A percentile compares a stretch with the other conserved stretches of the same genome.
Conservation (phyloP, 2,797 vertebrate species). For the Cetoscarus ocellatus region DNA sequence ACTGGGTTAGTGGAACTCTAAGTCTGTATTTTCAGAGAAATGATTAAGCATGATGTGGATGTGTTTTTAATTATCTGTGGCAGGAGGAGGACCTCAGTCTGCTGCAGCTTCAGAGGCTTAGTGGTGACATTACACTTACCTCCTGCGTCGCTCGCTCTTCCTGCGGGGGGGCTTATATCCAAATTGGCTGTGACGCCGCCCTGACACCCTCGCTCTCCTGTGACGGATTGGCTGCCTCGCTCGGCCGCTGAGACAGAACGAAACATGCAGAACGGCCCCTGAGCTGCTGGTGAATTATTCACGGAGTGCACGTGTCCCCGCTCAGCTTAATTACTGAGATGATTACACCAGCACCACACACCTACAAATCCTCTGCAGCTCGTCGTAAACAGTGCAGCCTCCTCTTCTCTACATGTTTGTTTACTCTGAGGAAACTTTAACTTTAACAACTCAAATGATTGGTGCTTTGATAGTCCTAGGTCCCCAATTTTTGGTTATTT, state of each 20-base stretch:
- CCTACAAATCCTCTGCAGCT: constrained; percentile 25
- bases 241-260: constrained; percentile 27
- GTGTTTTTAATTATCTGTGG: constrained; percentile 41
- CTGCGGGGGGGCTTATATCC: constrained; percentile 53
- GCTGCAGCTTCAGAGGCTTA: constrained; percentile 43
- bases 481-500: no score
- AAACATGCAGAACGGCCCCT: constrained; percentile 35
- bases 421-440: no score
- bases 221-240: constrained; percentile 53
- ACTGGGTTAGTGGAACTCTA: constrained; percentile 56
- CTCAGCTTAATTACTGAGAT: constrained; percentile 67
- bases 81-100: constrained; percentile 13
- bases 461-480: no score
- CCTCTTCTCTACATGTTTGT: not conserved
- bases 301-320: constrained; percentile 54
- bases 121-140: constrained; percentile 48
- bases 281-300: constrained; percentile 72
- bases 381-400: constrained; percentile 32
- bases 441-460: no score
- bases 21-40: constrained; percentile 25
- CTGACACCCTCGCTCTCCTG: constrained; percentile 40
- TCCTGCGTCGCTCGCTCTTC: constrained; percentile 35
- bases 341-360: no score
- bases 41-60: constrained; percentile 28
- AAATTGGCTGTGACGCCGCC: constrained; percentile 55